Evolutionary conservation across 2,797 vertebrate genomes (phyloP).

Genomic region (Ara ararauna): DNA sequence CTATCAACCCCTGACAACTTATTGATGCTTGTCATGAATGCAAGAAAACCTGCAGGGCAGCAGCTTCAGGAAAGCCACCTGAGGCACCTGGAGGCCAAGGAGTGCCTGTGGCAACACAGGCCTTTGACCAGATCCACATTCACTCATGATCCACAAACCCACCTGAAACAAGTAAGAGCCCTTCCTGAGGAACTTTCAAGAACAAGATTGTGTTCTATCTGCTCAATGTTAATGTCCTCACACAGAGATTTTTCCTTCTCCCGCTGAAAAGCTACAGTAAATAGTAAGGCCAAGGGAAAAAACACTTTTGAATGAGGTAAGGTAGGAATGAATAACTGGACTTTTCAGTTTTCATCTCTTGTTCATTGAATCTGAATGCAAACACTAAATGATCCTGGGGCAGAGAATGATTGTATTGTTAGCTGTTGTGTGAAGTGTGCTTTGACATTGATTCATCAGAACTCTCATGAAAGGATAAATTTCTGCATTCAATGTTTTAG

Average conservation of each 20-base stretch:
- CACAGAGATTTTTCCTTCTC: background rate
- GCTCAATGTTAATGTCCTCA: background rate
- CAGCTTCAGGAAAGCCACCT: background rate
- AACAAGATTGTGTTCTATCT: background rate
- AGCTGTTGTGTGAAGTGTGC: background rate
- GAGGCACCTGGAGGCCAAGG: background rate
- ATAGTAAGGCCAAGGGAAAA: background rate
- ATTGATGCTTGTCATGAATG: background rate
- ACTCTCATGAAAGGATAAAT: background rate
- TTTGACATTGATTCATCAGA: background rate
- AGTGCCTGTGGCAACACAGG: background rate
- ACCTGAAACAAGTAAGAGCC: background rate
- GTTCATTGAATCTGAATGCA: background rate
- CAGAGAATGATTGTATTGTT: background rate
- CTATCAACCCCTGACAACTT: fast-evolving
- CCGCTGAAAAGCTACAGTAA: background rate
- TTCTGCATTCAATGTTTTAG: background rate
- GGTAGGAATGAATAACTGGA: background rate
- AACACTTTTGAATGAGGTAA: background rate
- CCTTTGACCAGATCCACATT: background rate
- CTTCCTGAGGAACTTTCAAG: background rate
- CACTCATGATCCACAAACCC: background rate
- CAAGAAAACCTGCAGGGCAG: background rate
- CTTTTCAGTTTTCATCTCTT: background rate
- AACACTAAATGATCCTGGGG: background rate